These are phyloP conservation scores for Andricus curvator DNA, from an alignment of 2,888 invertebrate genomes.

Conservation along the genomic window DNA sequence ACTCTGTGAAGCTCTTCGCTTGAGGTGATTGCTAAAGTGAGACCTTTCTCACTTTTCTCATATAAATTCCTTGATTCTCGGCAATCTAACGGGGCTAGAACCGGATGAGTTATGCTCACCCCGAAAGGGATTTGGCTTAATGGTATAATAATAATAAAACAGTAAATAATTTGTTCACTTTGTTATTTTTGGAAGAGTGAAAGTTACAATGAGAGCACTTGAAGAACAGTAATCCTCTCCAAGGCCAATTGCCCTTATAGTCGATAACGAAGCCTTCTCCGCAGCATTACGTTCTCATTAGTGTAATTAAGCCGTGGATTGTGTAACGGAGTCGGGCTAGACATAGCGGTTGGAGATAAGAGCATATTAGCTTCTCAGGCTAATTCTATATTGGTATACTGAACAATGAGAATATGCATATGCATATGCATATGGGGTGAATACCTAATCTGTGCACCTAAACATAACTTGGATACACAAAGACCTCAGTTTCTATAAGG, in stretches of 20 bases:
- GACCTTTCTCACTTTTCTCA: too few species aligned
- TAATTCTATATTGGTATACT: background rate
- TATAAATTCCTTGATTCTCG: too few species aligned
- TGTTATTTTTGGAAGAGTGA: background rate
- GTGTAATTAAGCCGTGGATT: conserved; percentile 48
- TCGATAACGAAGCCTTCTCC: background rate
- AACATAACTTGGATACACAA: background rate
- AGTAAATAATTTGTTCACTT: background rate
- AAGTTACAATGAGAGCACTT: conserved; percentile 3
- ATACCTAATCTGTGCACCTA: conserved; percentile 1
- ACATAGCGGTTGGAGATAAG: conserved; percentile 43
- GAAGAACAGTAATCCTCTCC: background rate
- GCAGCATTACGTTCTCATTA: conserved; percentile 34
- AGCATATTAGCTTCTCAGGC: background rate
- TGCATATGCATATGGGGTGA: background rate
- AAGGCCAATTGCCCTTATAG: conserved; percentile 31
- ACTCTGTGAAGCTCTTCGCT: too few species aligned
- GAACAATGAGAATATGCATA: background rate
- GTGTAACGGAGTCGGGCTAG: conserved; percentile 49
- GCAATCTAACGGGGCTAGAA: too few species aligned
- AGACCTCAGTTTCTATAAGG: background rate
- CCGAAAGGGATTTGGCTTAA: too few species aligned
- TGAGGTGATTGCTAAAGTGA: too few species aligned
- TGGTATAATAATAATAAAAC: too few species aligned
- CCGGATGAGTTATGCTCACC: too few species aligned